Evolutionary conservation across 30 jellyfish, hydroid and myxozoan genomes (phyloP).

Genomic region (Aurelia aurita): DNA sequence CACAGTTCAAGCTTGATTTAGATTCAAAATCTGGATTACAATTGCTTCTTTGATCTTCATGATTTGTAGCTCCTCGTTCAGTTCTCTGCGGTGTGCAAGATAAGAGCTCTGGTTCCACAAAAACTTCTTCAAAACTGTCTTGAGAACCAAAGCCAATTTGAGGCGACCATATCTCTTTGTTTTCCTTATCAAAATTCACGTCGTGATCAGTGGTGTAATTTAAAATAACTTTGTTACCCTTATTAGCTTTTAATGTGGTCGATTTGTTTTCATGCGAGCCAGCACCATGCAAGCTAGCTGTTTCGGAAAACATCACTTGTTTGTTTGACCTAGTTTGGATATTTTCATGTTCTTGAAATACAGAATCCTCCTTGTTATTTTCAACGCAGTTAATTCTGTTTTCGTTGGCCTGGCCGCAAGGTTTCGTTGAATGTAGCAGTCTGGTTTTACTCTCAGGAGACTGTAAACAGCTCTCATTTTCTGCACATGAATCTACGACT

Average conservation of each 20-base stretch:
- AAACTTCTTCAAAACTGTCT: constrained; percentile 56
- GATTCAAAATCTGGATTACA: constrained; percentile 2
- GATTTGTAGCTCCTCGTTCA: neutral
- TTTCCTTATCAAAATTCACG: neutral
- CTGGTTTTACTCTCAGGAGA: neutral
- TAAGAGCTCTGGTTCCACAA: constrained; percentile 46
- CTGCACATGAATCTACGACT: neutral
- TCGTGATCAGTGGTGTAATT: constrained; percentile 7
- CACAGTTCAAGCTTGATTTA: neutral
- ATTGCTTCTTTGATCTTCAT: neutral
- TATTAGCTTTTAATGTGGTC: neutral
- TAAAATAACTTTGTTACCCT: neutral
- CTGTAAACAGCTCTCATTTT: neutral
- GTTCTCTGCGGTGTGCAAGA: constrained; percentile 21
- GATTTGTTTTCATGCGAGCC: neutral
- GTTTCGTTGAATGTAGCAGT: neutral
- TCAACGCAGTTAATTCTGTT: neutral
- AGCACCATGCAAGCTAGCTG: constrained; percentile 3
- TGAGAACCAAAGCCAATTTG: neutral
- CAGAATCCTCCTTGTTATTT: too few species aligned
- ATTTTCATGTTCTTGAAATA: neutral
- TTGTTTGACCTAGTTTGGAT: neutral
- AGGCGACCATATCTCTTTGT: neutral
- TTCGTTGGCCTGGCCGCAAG: neutral
- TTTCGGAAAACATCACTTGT: constrained; percentile 1